phyloP scores from a whole-genome alignment of 2,113 vertebrate species.

The Leuciscus idus region DNA sequence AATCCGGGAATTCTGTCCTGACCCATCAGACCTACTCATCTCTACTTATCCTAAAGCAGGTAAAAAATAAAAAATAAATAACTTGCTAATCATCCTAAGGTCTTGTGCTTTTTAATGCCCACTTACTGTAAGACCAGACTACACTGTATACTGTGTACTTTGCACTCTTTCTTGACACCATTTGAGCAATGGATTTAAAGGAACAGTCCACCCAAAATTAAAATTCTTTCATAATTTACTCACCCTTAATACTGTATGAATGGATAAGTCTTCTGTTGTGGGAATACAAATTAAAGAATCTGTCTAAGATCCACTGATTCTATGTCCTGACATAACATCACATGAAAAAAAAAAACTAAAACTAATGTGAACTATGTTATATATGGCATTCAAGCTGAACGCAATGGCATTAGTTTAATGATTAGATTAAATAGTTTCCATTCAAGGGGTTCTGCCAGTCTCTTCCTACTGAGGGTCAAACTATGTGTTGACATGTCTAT shows the following conservation, averaged over 20 bases:
- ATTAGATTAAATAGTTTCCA: neutral
- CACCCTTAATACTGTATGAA: neutral
- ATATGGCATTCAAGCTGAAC: neutral
- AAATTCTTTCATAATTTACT: neutral
- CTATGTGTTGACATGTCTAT: neutral
- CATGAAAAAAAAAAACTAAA: neutral
- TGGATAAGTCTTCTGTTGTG: neutral
- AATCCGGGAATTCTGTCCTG: conserved; percentile 73
- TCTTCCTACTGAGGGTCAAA: neutral
- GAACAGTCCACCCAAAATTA: neutral
- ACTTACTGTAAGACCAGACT: neutral
- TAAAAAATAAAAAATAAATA: conserved; percentile 29
- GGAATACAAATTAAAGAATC: neutral
- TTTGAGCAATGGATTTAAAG: neutral
- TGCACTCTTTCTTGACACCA: neutral
- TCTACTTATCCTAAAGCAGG: conserved; percentile 84
- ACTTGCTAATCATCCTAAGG: neutral
- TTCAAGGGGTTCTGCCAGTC: neutral
- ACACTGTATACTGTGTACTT: neutral
- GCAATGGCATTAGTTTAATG: neutral
- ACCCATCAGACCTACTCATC: conserved; percentile 79
- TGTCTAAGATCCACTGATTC: neutral
- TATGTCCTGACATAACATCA: neutral
- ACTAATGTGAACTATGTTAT: neutral
- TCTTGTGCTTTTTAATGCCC: neutral